Evolutionary conservation across 1,140 invertebrate species (phyloP), one percentile per base, ranked within the genome.

Genomic region (Diplogasteroides magnus): DNA sequence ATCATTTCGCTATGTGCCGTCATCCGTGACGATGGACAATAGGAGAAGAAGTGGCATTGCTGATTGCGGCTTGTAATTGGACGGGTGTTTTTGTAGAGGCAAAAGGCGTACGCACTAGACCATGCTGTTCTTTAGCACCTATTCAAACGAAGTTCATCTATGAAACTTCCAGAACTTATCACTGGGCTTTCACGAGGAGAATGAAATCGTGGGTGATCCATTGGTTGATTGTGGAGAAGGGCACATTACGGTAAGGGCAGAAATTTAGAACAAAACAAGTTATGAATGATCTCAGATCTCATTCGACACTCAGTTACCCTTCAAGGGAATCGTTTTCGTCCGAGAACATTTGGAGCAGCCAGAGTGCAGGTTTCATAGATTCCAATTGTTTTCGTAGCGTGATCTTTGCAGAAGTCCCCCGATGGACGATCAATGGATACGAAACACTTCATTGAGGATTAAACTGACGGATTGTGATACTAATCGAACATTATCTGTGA

Each of bases 171-270:
- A n/a, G n/a, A n/a, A n/a, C n/a, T n/a, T n/a, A n/a, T n/a, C n/a
- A n/a, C n/a, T n/a, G n/a, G n/a, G n/a, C n/a, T n/a, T n/a, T n/a
- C 37, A 48, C 37, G 37, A 48, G 19, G 37, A 48, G 19, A 80
- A 80, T 68, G 78, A 76, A 23, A 74, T 80, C 58, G 37, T 80
- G 1, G 78, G 78, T 15, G 78, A 80, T 60, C 78, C 78, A 3
- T 78, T 71, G 63, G 81, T 80, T 15, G 69, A 79, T 58, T 80
- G 78, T 67, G 78, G 81, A n/a, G 73, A 64, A 13, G 74, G 82
- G 37, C 65, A 64, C 63, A 80, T 80, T 61, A 80, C 82, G 63
- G 78, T 82, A 26, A 23, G 25, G 1, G n/a, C n/a, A n/a, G n/a
- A n/a, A n/a, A 57, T 64, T 15, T 48, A 23, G 56, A 28, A 55